Base-by-base conservation (phyloP, 2,113 vertebrate species). In the Marmota monax region DNA sequence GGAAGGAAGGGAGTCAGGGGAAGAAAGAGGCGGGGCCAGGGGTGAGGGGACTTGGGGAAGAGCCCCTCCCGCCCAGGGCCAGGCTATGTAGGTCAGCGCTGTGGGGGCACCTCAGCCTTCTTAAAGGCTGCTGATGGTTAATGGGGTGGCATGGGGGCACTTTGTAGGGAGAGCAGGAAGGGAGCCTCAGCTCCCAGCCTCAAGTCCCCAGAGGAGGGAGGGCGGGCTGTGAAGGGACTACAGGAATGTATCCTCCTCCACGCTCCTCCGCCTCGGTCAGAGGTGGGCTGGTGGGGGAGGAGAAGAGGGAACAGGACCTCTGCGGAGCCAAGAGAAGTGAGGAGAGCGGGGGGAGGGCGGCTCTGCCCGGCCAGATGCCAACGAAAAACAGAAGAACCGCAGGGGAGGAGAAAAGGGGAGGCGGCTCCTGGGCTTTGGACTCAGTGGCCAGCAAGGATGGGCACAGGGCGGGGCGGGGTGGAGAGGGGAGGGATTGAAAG, bases 351-450 rank as follows among this genome's bases (percentile, higher is more conserved):
- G 92, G 95, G 92, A 83, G 91, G 91, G 79, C 87, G 92, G 96
- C 92, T 96, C 48, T 97, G 97, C 95, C 98, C 93, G 96, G 98
- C 97, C 97, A 98, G 93, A 96, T 98, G 97, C 97, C 98, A 97
- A 93, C 2, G 25, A 67, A 89, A 95, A 96, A 95, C 94, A 97
- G 96, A 97, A 97, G 97, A 96, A 96, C 98, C 97, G 97, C 98
- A 98, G 97, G 98, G 98, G 97, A 98, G 97, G 98, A 97, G 97
- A 98, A 94, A 84, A 97, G 80, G 94, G 95, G 94, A 98, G 93
- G 97, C 37, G 92, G 96, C 88, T 97, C 94, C 89, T 69, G 93
- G 97, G 92, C 87, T 76, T 84, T 73, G 97, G 94, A 97, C 97
- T 89, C 88, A 94, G 95, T 90, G 97, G 96, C 96, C 97, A 95